A percentile compares a stretch with the other conserved stretches of the same genome.
Conservation (phyloP, 2,113 vertebrate genomes). For the Larimichthys polyactis region DNA sequence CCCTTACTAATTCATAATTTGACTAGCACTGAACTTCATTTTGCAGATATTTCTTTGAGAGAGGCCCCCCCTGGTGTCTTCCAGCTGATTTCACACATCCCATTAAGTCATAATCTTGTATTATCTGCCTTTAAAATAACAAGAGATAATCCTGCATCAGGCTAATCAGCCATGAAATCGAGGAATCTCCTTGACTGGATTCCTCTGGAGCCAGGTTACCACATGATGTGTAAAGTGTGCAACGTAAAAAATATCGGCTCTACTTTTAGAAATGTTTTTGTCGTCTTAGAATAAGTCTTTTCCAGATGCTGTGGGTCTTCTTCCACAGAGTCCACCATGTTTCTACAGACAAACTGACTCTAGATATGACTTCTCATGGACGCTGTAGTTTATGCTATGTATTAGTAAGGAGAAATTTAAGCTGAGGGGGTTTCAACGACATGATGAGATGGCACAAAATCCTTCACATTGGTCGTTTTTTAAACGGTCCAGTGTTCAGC, state of each 20-base stretch:
- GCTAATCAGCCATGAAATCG: constrained; percentile 73
- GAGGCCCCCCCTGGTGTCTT: constrained; percentile 53
- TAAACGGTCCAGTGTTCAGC: no score
- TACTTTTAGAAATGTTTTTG: no score
- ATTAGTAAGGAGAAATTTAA: no score
- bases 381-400: no score
- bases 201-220: constrained; percentile 32
- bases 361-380: no score
- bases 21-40: constrained; percentile 41
- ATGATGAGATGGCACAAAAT: no score
- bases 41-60: constrained; percentile 55
- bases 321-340: no score
- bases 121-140: constrained; percentile 82
- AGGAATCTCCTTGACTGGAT: constrained; percentile 60
- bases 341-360: no score
- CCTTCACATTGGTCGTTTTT: no score
- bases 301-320: no score
- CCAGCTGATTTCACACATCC: constrained; percentile 80
- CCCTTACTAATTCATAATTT: constrained; percentile 31
- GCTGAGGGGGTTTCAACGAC: no score
- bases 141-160: constrained; percentile 73
- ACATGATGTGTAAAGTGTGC: constrained; percentile 4
- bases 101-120: constrained; percentile 77
- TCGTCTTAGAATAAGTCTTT: no score
- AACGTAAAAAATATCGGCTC: not conserved